Evolutionary conservation across 2,797 vertebrate species (phyloP).

Genomic region (Antennarius maculatus): DNA sequence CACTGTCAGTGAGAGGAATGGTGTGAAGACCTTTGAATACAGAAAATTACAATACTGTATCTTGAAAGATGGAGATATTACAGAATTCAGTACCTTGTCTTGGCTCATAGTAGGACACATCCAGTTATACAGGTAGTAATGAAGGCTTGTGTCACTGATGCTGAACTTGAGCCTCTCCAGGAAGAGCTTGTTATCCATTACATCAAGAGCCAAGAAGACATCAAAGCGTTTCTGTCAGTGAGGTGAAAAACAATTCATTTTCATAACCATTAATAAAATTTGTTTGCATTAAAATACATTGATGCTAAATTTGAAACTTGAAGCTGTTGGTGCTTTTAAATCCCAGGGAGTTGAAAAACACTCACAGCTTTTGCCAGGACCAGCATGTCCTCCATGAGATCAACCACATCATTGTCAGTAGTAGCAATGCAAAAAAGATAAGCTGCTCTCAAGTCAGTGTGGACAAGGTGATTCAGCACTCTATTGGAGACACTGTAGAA

Average conservation of each 20-base stretch:
- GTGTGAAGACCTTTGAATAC: background rate
- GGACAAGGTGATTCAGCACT: conserved; percentile 90
- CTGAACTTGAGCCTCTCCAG: conserved; percentile 94
- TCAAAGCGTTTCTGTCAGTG: conserved; percentile 76
- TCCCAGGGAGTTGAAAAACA: conserved; percentile 1
- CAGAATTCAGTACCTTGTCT: conserved; percentile 85
- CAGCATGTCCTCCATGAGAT: conserved; percentile 90
- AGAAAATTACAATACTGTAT: background rate
- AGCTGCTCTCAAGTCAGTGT: conserved; percentile 90
- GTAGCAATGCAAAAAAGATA: conserved; percentile 87
- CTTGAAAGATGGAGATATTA: background rate
- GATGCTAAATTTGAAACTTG: background rate
- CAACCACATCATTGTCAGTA: conserved; percentile 82
- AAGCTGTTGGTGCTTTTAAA: background rate
- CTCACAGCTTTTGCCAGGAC: conserved; percentile 92
- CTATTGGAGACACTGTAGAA: conserved; percentile 88
- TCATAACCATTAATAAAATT: background rate
- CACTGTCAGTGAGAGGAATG: background rate
- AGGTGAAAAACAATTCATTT: background rate
- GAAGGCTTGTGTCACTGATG: conserved; percentile 82
- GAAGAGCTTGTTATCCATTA: conserved; percentile 93
- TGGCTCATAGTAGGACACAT: conserved; percentile 90
- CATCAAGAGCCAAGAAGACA: conserved; percentile 89
- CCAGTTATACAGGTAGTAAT: conserved; percentile 99
- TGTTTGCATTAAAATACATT: background rate